Base-by-base conservation (phyloP, 1,140 invertebrate genomes). In the Carposina sasakii region DNA sequence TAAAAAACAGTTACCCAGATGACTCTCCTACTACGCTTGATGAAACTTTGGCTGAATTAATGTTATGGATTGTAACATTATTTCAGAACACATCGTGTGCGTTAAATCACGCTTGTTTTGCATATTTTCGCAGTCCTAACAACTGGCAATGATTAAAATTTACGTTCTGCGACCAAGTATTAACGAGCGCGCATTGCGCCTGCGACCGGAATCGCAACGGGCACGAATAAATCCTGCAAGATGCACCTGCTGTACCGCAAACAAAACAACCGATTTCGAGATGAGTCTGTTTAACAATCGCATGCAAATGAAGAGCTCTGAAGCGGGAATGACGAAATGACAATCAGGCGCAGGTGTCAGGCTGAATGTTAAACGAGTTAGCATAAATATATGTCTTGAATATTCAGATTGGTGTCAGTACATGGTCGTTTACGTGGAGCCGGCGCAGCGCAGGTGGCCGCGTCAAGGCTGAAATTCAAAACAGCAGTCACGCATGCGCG, bases 401-500 rank as follows among this genome's bases (percentile, higher is more conserved):
- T 83, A 83, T 83, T 83, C 74, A 83, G 76, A 83, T 81, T 76
- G 72, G 59, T 78, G 77, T 81, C 71, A 70, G 76, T 81, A 83
- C 76, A 81, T 61, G 77, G 75, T 73, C 77, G 77, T 76, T 79
- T 76, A 74, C 68, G 74, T 77, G 81, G 81, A 77, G 77, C 81
- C 77, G 77, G 81, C 79, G 79, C 81, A n/a, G n/a, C n/a, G 81
- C 77, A 77, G 81, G 81, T 66, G 72, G 71, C 67, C 67, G 70
- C 65, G 72, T 81, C 81, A 84, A 84, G 81, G 81, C 77, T 84
- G 81, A 84, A 84, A 84, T 81, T 81, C 79, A 79, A 84, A 84
- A 74, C 79, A 79, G 76, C 66, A 70, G 76, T 81, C 81, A 84
- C 75, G 77, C 81, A 78, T 75, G 75, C 71, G 66, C 71, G 76